Percentiles rank a stretch among this genome's conserved stretches.
These are phyloP conservation scores for Ridgeia piscesae DNA, from an alignment of 1,140 invertebrate genomes.

Conservation along the genomic window DNA sequence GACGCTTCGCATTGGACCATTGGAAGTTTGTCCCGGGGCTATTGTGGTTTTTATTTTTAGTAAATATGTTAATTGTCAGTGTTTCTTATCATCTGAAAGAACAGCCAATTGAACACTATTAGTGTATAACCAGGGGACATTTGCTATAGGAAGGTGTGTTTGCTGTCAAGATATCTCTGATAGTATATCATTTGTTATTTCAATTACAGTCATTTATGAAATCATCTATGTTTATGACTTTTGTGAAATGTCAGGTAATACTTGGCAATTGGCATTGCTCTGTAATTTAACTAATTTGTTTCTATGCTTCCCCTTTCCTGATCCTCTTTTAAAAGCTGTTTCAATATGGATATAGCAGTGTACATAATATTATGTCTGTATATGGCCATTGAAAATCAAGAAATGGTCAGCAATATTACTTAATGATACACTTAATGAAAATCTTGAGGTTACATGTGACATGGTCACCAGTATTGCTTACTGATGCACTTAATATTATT, in stretches of 20 bases:
- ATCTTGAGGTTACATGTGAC: too few species aligned
- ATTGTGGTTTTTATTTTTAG: not conserved
- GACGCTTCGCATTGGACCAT: not conserved
- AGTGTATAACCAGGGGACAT: not conserved
- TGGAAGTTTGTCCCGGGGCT: not conserved
- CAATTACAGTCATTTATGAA: not conserved
- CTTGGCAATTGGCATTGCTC: too few species aligned
- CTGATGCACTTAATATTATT: not conserved
- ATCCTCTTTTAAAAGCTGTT: too few species aligned
- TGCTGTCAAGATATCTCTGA: not conserved
- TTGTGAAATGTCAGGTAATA: not conserved
- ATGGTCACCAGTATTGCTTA: too few species aligned
- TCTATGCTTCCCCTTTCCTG: too few species aligned
- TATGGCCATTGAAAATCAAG: too few species aligned
- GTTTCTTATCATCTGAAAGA: not conserved
- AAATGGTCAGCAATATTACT: too few species aligned
- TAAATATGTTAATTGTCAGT: not conserved
- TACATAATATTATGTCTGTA: too few species aligned
- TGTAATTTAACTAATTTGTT: not conserved
- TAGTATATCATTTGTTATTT: not conserved
- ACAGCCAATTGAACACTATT: not conserved
- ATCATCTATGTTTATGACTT: not conserved
- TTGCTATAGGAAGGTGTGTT: not conserved
- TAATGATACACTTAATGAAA: too few species aligned
- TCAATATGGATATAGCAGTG: too few species aligned